A percentile compares a stretch with the other conserved stretches of the same genome.
Conservation (phyloP, 2,888 invertebrate species). For the Cyrtodaria siliqua region DNA sequence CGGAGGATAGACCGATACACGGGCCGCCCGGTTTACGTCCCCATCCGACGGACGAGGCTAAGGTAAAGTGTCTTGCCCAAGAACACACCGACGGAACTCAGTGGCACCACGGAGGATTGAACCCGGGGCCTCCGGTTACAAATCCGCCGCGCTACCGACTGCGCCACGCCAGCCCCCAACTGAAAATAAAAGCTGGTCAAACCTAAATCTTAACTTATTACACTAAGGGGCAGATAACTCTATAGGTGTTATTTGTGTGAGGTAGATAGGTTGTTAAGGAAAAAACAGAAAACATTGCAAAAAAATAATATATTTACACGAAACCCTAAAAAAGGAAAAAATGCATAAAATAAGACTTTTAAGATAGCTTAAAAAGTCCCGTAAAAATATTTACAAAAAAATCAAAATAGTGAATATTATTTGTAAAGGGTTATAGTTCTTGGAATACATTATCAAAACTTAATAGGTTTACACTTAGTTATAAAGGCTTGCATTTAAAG, state of each 20-base stretch:
- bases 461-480: too few relatives aligned
- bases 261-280: conserved; percentile 60
- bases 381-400: not conserved
- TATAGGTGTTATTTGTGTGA: conserved; percentile 30
- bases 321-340: conserved; percentile 51
- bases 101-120: too few relatives aligned
- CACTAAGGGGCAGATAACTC: conserved; percentile 29
- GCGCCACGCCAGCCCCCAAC: too few relatives aligned
- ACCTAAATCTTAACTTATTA: conserved; percentile 23
- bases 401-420: not conserved
- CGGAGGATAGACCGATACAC: too few relatives aligned
- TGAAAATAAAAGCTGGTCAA: too few relatives aligned
- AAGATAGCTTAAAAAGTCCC: conserved; percentile 28
- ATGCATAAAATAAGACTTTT: conserved; percentile 54
- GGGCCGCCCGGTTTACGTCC: too few relatives aligned
- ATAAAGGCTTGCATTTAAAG: too few relatives aligned
- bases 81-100: too few relatives aligned
- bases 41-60: too few relatives aligned
- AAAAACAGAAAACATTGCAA: conserved; percentile 41
- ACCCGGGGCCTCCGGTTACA: too few relatives aligned
- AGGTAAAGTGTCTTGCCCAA: too few relatives aligned
- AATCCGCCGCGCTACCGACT: too few relatives aligned
- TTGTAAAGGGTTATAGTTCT: not conserved
- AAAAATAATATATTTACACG: conserved; percentile 54
- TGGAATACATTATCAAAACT: conserved; percentile 1